Evolutionary conservation across 1,140 invertebrate species (phyloP).

Genomic region (Neodiprion virginianus): DNA sequence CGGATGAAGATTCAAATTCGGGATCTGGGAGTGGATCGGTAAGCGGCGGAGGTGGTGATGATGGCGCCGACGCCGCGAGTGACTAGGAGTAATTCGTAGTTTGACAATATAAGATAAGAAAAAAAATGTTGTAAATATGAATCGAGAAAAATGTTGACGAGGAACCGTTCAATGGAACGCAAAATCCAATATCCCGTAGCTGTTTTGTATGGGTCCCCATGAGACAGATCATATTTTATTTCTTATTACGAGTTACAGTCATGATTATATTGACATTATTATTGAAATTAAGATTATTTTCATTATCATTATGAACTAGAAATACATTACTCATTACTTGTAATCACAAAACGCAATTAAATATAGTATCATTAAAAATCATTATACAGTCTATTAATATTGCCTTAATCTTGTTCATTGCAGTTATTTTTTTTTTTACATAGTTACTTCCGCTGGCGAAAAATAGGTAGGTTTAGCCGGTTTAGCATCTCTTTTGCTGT

Average conservation of each 20-base stretch:
- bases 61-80: slow-evolving; percentile 31
- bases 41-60: slow-evolving; percentile 48
- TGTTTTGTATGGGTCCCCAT: slow-evolving; percentile 12
- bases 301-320: neutral
- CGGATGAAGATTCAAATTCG: slow-evolving; percentile 73
- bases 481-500: neutral
- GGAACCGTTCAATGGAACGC: too few relatives aligned
- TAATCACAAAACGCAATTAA: slow-evolving; percentile 7
- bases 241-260: slow-evolving; percentile 34
- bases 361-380: neutral
- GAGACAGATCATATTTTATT: slow-evolving; percentile 26
- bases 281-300: neutral
- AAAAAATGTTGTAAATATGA: slow-evolving; percentile 5
- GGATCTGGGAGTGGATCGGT: slow-evolving; percentile 50
- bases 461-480: neutral
- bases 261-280: slow-evolving; percentile 17
- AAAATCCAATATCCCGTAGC: too few relatives aligned
- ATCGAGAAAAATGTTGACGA: too few relatives aligned
- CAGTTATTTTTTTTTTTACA: neutral
- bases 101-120: neutral
- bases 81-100: slow-evolving; percentile 6
- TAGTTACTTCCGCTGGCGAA: neutral
- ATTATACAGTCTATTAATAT: slow-evolving; percentile 6
- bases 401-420: neutral
- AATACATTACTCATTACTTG: slow-evolving; percentile 3